phyloP scores from a whole-genome alignment of 2,797 vertebrate species.

The Anas capensis region DNA sequence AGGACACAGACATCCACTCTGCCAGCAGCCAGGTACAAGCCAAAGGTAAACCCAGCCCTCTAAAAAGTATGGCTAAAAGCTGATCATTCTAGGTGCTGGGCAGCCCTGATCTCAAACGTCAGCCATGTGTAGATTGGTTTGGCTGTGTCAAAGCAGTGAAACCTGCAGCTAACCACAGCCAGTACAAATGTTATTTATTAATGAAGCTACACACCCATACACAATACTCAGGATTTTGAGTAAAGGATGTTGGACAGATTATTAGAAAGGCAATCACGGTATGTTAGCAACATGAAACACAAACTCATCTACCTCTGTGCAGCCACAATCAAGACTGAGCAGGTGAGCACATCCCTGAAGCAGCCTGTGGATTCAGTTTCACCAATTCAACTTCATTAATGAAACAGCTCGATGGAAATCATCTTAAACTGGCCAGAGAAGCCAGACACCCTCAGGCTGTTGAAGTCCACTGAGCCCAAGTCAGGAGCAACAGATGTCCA shows the following conservation, averaged over 20 bases:
- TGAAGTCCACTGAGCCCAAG: not conserved
- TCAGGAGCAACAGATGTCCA: not conserved
- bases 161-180: not conserved
- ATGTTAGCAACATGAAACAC: not conserved
- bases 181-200: not conserved
- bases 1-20: rapidly evolving
- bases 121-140: not conserved
- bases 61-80: not conserved
- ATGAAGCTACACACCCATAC: not conserved
- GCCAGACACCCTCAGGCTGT: not conserved
- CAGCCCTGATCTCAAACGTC: not conserved
- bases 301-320: not conserved
- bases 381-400: not conserved
- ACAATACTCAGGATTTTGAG: not conserved
- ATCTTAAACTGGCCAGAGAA: not conserved
- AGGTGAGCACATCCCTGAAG: not conserved
- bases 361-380: not conserved
- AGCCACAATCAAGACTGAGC: not conserved
- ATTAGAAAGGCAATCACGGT: not conserved
- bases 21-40: not conserved
- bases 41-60: not conserved
- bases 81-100: not conserved
- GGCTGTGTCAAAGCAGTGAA: not conserved
- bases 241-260: not conserved
- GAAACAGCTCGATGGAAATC: not conserved